Conservation (phyloP, 2,888 invertebrate species). For the Drosophila colorata region DNA sequence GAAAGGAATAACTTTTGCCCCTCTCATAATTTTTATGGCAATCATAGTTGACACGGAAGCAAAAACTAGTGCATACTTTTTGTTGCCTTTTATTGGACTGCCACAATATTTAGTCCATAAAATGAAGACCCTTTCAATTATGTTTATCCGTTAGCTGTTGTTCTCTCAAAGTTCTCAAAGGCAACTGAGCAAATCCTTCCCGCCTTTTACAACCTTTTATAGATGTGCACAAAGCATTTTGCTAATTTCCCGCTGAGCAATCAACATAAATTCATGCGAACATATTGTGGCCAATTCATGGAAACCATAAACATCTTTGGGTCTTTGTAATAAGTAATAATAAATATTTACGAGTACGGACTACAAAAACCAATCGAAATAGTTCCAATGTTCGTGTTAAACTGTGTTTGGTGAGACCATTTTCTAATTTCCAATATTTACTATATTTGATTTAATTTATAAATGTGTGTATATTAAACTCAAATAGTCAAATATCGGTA, state of each 20-base stretch:
- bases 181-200: slow-evolving; percentile 3
- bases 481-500: no score
- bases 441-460: no score
- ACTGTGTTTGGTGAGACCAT: no score
- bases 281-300: slow-evolving; percentile 16
- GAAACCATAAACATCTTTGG: slow-evolving; percentile 15
- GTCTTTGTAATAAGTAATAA: not conserved
- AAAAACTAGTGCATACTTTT: not conserved
- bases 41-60: slow-evolving; percentile 9
- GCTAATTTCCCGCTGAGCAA: slow-evolving; percentile 6
- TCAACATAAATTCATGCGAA: slow-evolving; percentile 22
- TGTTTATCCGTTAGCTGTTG: not conserved
- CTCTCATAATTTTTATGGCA: slow-evolving; percentile 5
- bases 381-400: not conserved
- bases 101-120: not conserved
- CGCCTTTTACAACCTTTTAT: not conserved
- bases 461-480: not conserved
- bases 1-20: not conserved
- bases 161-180: not conserved
- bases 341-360: not conserved
- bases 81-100: not conserved
- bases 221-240: not conserved
- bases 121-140: not conserved
- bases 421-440: no score
- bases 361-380: not conserved